Base-by-base conservation (phyloP, 2,888 invertebrate genomes). In the Busseola fusca region DNA sequence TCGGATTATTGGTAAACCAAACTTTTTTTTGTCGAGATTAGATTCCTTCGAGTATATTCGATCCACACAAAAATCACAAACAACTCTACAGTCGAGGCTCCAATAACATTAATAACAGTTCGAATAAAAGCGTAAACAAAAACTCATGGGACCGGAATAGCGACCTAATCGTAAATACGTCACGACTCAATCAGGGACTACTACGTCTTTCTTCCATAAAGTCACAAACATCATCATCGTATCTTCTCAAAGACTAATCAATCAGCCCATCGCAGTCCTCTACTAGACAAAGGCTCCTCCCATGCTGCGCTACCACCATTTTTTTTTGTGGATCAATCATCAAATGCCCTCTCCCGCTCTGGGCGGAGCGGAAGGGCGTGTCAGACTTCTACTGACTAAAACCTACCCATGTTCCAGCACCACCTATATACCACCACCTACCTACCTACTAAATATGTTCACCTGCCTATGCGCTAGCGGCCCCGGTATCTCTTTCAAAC, bases 51-150 rank as follows among this genome's bases (percentile, higher is more conserved):
- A 2, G 42, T 40, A 27, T 45, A 42, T 67, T 76, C 37, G 40
- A 60, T 18, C 0, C 1, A 18, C n/a, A 42, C n/a, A 42, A 58
- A 64, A 27, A 50, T 14, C 25, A 69, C 12, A 75, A 72, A 81
- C 62, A 68, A 48, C 40, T 50, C 27, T 21, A 16, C 3, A n/a
- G n/a, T 30, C 48, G 69, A 67, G 66, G 52, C 42, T 50, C 1
- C 27, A 72, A 74, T 62, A 81, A 64, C 58, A 72, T 60, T 71
- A 37, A 77, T 74, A 73, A 68, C 37, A 67, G 27, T 59, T 37
- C 40, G 18, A 69, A 65, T 59, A 54, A 59, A 30, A 71, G 37
- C 30, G 64, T 64, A 76, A 82, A 82, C 66, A 72, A 69, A 62
- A 82, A 59, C 52, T 69, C 45, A 10, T n/a, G 48, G n/a, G n/a